Evolutionary conservation across 1,140 invertebrate species (phyloP), one percentile per base, ranked within the genome.

Genomic region (Danaus plexippus): DNA sequence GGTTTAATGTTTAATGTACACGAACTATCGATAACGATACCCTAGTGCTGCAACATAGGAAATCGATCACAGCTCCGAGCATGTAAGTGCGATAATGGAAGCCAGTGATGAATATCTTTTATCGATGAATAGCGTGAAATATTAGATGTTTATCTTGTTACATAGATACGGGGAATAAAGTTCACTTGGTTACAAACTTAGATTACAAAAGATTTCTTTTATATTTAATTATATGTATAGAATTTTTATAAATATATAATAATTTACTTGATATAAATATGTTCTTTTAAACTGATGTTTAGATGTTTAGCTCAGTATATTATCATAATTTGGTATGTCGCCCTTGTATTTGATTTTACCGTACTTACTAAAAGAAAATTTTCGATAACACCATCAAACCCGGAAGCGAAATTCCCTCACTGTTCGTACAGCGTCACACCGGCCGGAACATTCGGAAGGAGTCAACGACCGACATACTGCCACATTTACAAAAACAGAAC

Each of bases 401-500:
- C 54, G 51, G 56, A 45, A 59, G 11, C 47, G 12, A 45, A 12
- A 2, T 55, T 44, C 57, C 72, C 65, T 65, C 66, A 70, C 76
- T 78, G 69, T 32, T 52, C 67, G 66, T 6, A 32, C 22, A 32
- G 22, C 22, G 59, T 64, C 73, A 64, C 57, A 68, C 66, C 57
- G 68, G 65, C 59, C 63, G 61, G 57, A 71, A 67, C 73, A 74
- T 80, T 79, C 69, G 60, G 68, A 50, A 58, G 59, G 62, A 75
- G 69, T 77, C 76, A 79, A 68, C 52, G 75, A 55, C 71, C 77
- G 77, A 54, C 77, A 80, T 71, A 83, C 66, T 83, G 75, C 71
- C 80, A 67, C 59, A 83, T 59, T 32, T 32, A 32, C 22, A 32
- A 32, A 32, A 32, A 32, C 22, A 6, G 22, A 32, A 32, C 22